Base-by-base conservation (phyloP, 2,113 vertebrate genomes). In the Podarcis cretensis region DNA sequence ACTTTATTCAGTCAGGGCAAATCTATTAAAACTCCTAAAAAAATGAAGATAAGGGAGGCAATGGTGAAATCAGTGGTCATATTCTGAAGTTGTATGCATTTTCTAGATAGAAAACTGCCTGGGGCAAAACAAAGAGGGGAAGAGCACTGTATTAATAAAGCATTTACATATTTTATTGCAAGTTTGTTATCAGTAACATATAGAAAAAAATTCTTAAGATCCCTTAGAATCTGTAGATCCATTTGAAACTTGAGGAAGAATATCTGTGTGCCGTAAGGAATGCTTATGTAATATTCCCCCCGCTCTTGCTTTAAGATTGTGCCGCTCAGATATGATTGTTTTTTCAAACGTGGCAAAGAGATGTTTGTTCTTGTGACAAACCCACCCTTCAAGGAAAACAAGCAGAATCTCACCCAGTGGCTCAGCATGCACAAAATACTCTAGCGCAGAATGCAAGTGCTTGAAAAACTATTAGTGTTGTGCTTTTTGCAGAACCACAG, bases 101-200 rank as follows among this genome's bases (percentile, higher is more conserved):
- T 57, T 84, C n/a, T 37, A 32, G 18, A 57, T 54, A 80, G 43
- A 80, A 71, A 86, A 35, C 27, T 54, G 16, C n/a, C 21, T 63
- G 54, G 14, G 59, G 1, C 81, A 59, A 27, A 65, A 32, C 48
- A 88, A 68, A 25, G n/a, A 6, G 23, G 35, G 18, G 87, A 85
- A 90, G 8, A 69, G 76, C 81, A 90, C 76, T 73, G 37, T 71
- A 81, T 87, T 92, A 91, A 89, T 90, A 1, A 12, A 65, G 8
- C 94, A 94, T 93, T 90, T 78, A 69, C 37, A 83, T 93, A 12
- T 96, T 96, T 96, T 96, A 96, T 97, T 96, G 96, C 96, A 96
- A 91, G 85, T 93, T 95, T 90, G 87, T 85, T 94, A 92, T 94
- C 86, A 94, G 89, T 90, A 88, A 63, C 89, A 92, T 91, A 43